These are phyloP conservation scores for Platygyra sinensis DNA, from an alignment of 64 coral and sea anemone species.

Conservation along the genomic window DNA sequence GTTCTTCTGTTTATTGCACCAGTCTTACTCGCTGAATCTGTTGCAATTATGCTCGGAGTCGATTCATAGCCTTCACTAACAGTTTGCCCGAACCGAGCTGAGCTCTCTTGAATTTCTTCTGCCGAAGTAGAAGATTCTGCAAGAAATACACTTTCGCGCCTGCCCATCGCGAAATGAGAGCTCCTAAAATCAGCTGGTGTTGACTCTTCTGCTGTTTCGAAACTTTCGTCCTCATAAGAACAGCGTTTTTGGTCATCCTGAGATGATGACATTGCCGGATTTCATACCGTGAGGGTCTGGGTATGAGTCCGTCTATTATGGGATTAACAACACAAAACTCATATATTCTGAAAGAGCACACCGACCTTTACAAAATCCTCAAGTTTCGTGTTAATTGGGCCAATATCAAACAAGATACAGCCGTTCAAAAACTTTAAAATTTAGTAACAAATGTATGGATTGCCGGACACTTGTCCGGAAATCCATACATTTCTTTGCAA, in stretches of 20 bases:
- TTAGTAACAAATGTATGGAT: too few relatives aligned
- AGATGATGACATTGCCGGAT: background rate
- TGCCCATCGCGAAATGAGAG: background rate
- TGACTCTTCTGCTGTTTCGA: slow-evolving; percentile 12
- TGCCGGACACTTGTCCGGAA: too few relatives aligned
- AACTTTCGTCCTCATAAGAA: slow-evolving; percentile 22
- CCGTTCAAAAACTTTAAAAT: too few relatives aligned
- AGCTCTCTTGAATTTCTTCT: background rate
- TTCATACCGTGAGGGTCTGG: too few relatives aligned
- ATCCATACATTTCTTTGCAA: too few relatives aligned
- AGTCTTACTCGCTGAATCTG: background rate
- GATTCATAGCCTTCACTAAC: background rate
- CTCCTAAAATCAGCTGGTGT: background rate
- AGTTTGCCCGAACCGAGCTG: background rate
- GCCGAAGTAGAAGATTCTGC: slow-evolving; percentile 12
- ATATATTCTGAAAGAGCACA: too few relatives aligned
- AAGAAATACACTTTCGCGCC: slow-evolving; percentile 29
- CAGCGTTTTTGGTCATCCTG: background rate
- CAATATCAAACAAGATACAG: too few relatives aligned
- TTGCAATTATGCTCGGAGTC: background rate
- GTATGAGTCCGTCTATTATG: too few relatives aligned
- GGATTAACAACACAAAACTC: too few relatives aligned
- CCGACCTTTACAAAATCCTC: too few relatives aligned
- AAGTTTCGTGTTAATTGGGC: too few relatives aligned
- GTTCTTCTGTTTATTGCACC: slow-evolving; percentile 1